Conservation (phyloP, 2,113 vertebrate genomes). For the Fulmarus glacialis region DNA sequence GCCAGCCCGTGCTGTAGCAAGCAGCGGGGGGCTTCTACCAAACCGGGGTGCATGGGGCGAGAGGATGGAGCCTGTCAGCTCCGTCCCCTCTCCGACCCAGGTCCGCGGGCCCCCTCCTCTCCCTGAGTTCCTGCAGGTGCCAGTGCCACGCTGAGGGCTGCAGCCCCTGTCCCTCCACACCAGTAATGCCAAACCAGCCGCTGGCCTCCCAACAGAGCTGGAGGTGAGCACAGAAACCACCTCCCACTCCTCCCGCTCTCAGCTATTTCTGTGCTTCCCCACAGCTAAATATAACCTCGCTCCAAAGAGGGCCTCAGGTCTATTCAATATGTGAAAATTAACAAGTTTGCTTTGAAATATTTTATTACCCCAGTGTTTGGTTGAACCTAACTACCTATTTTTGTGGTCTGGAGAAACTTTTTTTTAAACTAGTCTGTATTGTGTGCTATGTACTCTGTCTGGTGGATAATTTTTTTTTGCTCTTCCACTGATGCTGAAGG, state of each 20-base stretch:
- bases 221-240: not conserved
- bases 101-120: not conserved
- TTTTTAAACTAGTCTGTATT: not conserved
- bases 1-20: not conserved
- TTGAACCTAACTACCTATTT: not conserved
- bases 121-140: not conserved
- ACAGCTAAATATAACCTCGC: not conserved
- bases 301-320: not conserved
- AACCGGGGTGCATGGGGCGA: accelerated
- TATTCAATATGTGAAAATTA: not conserved
- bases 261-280: not conserved
- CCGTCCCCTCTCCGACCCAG: not conserved
- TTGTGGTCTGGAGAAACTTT: not conserved
- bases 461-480: not conserved
- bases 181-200: not conserved
- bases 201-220: not conserved
- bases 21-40: not conserved
- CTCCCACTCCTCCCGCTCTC: not conserved
- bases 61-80: not conserved
- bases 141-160: not conserved
- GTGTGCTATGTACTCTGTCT: not conserved
- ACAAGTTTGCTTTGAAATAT: not conserved
- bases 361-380: not conserved
- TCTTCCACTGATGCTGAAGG: not conserved
- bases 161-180: not conserved